Percentiles rank a stretch among this genome's conserved stretches.
Evolutionary conservation across 2,888 invertebrate genomes (phyloP).

Genomic region (Macaria notata): DNA sequence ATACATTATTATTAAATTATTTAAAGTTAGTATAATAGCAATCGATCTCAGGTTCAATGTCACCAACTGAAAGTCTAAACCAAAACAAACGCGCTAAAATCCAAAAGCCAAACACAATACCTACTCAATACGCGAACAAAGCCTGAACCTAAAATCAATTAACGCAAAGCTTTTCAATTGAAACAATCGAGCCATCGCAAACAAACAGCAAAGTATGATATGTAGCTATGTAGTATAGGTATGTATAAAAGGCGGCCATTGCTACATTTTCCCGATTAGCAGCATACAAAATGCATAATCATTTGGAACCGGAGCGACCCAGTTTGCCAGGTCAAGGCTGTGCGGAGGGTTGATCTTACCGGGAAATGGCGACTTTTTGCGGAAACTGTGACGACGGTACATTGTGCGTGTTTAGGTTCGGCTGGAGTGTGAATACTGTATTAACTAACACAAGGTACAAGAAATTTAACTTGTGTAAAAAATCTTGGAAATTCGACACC

Average conservation of each 20-base stretch:
- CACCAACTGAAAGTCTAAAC: too few relatives aligned
- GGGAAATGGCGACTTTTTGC: not conserved
- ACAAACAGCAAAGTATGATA: slow-evolving; percentile 9
- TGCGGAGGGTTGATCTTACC: slow-evolving; percentile 4
- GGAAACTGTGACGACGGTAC: not conserved
- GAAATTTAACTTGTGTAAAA: too few relatives aligned
- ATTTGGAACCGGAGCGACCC: slow-evolving; percentile 46
- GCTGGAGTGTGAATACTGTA: too few relatives aligned
- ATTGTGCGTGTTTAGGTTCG: too few relatives aligned
- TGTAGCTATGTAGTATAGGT: not conserved
- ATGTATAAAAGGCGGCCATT: slow-evolving; percentile 20
- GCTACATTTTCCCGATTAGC: slow-evolving; percentile 42
- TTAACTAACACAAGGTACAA: not conserved
- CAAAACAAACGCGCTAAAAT: too few relatives aligned
- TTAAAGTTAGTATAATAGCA: too few relatives aligned
- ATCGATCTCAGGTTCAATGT: too few relatives aligned
- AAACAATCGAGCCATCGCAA: slow-evolving; percentile 13
- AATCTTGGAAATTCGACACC: too few relatives aligned
- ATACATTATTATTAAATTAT: too few relatives aligned
- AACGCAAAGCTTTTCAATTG: slow-evolving; percentile 7
- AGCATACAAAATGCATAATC: slow-evolving; percentile 54
- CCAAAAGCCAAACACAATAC: not conserved
- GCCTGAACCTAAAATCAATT: slow-evolving; percentile 8
- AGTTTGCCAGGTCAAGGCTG: slow-evolving; percentile 52
- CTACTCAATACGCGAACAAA: slow-evolving; percentile 1